These are phyloP conservation scores for Pinna nobilis DNA, from an alignment of 1,140 invertebrate species.

Conservation along the genomic window DNA sequence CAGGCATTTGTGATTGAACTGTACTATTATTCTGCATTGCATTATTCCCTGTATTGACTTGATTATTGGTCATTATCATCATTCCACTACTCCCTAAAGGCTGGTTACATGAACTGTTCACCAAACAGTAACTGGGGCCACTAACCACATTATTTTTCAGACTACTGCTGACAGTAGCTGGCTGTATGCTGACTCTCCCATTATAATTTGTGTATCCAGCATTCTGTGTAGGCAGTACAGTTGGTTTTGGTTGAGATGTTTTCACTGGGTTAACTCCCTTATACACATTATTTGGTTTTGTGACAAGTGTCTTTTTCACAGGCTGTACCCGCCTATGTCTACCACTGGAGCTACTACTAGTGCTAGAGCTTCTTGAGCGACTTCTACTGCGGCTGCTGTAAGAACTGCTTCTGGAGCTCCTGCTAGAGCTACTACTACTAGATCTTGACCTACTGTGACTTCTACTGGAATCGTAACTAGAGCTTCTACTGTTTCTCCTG, in stretches of 20 bases:
- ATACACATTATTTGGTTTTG: no score
- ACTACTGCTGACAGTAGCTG: constrained; percentile 12
- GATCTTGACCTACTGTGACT: constrained; percentile 41
- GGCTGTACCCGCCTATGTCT: constrained; percentile 2
- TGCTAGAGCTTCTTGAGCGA: constrained; percentile 38
- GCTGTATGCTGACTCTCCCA: background rate
- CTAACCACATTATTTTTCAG: background rate
- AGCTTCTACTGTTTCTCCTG: background rate
- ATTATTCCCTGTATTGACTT: constrained; percentile 28
- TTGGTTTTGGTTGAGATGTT: background rate
- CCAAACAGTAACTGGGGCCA: constrained; percentile 37
- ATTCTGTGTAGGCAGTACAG: background rate
- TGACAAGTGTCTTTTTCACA: background rate
- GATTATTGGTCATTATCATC: constrained; percentile 34
- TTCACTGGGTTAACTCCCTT: background rate
- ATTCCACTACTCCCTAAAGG: constrained; percentile 25
- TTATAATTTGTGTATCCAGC: background rate
- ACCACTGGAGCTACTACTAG: constrained; percentile 38
- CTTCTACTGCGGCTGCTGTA: constrained; percentile 38
- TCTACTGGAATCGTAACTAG: constrained; percentile 25
- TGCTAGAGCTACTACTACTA: constrained; percentile 22
- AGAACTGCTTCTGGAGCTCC: constrained; percentile 18
- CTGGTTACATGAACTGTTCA: constrained; percentile 18
- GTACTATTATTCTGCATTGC: constrained; percentile 2
- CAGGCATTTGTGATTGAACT: constrained; percentile 4